A percentile compares a stretch with the other conserved stretches of the same genome.
Evolutionary conservation across 2,113 vertebrate species (phyloP).

Genomic region (Cacatua alba): DNA sequence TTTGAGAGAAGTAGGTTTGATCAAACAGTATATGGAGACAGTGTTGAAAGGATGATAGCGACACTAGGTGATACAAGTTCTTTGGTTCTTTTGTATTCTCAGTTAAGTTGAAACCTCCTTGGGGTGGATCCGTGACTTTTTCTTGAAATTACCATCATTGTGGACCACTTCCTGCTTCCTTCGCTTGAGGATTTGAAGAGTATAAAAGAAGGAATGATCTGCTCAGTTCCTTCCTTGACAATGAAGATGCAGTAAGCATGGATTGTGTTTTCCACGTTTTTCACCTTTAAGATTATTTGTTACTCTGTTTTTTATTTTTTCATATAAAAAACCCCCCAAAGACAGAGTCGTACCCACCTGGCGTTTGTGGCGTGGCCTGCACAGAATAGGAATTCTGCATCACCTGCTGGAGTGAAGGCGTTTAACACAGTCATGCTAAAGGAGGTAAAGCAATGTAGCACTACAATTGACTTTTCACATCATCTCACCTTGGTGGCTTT

Average conservation of each 20-base stretch:
- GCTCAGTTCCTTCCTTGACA: not conserved
- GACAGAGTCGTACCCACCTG: not conserved
- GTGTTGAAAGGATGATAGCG: not conserved
- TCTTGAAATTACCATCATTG: fast-evolving
- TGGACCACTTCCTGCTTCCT: not conserved
- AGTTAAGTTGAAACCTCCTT: not conserved
- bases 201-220: not conserved
- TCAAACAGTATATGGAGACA: not conserved
- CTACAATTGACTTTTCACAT: not conserved
- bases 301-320: not conserved
- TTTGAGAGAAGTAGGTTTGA: not conserved
- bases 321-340: not conserved
- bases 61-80: not conserved
- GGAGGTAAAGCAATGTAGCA: not conserved
- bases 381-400: not conserved
- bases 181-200: not conserved
- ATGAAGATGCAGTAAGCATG: not conserved
- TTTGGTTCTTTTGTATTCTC: not conserved
- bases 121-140: not conserved
- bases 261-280: not conserved
- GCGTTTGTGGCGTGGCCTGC: not conserved
- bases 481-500: not conserved
- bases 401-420: not conserved
- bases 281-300: not conserved
- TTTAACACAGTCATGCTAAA: not conserved